phyloP scores from a whole-genome alignment of 2,888 invertebrate genomes.

The Drosophila paranaensis region DNA sequence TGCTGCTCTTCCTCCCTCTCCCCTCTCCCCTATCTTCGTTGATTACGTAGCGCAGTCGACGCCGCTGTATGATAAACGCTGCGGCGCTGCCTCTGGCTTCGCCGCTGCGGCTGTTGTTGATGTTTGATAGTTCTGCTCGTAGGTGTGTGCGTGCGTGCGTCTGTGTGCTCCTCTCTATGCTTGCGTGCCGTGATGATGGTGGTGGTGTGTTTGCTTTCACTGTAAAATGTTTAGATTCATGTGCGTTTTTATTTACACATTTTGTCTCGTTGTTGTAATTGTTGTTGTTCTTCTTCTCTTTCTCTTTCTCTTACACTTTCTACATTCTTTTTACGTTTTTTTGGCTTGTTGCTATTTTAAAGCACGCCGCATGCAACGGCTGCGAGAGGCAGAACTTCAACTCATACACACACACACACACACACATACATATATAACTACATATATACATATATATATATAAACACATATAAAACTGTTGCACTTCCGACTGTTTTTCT shows the following conservation, averaged over 20 bases:
- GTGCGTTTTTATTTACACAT: conserved; percentile 64
- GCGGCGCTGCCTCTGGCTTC: conserved; percentile 22
- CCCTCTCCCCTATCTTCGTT: conserved; percentile 11
- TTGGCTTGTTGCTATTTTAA: conserved; percentile 49
- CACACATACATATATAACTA: neutral
- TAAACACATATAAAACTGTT: conserved; percentile 30
- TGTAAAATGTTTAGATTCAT: conserved; percentile 62
- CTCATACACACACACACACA: conserved; percentile 19
- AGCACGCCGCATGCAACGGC: conserved; percentile 45
- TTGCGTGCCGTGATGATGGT: conserved; percentile 1
- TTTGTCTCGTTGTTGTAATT: conserved; percentile 26
- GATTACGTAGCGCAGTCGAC: conserved; percentile 60
- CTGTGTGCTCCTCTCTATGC: neutral
- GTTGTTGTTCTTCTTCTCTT: conserved; percentile 20
- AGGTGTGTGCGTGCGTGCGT: conserved; percentile 10
- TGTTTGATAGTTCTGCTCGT: conserved; percentile 57
- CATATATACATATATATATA: conserved; percentile 15
- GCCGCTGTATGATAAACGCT: conserved; percentile 34
- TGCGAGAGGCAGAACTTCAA: conserved; percentile 19
- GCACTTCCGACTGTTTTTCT: conserved; percentile 36
- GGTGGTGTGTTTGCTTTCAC: conserved; percentile 56
- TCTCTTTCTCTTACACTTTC: neutral
- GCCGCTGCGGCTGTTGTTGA: conserved; percentile 34
- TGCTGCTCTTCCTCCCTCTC: conserved; percentile 35
- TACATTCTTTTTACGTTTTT: conserved; percentile 11